Percentiles rank a stretch among this genome's conserved stretches.
These are phyloP conservation scores for Heliothis subflexa DNA, from an alignment of 1,140 invertebrate species.

Conservation along the genomic window DNA sequence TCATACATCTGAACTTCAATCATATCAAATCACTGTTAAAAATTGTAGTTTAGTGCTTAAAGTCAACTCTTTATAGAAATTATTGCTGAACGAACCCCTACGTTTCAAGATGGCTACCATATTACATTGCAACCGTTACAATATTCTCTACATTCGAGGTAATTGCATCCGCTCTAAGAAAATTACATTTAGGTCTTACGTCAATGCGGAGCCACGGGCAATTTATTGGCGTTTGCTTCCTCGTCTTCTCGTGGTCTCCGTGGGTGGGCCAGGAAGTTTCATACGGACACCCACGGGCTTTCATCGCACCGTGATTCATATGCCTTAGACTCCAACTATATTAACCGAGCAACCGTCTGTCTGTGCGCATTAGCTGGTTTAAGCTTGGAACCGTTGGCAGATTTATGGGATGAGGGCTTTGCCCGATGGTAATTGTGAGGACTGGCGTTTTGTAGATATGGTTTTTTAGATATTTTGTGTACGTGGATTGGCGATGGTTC, in stretches of 20 bases:
- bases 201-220: slow-evolving; percentile 22
- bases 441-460: not conserved
- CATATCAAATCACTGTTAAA: no score
- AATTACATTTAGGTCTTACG: slow-evolving; percentile 46
- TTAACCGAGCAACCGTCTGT: slow-evolving; percentile 59
- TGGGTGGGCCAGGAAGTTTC: slow-evolving; percentile 74
- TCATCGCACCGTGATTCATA: slow-evolving; percentile 76
- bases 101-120: slow-evolving; percentile 30
- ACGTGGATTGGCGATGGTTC: not conserved
- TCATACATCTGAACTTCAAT: no score
- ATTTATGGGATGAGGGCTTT: slow-evolving; percentile 52
- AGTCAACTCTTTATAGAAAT: no score
- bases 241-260: slow-evolving; percentile 51
- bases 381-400: slow-evolving; percentile 51
- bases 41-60: no score
- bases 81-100: slow-evolving; percentile 2
- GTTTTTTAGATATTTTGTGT: slow-evolving; percentile 11
- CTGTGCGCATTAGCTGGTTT: slow-evolving; percentile 55
- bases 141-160: slow-evolving; percentile 34
- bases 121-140: slow-evolving; percentile 25
- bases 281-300: slow-evolving; percentile 69
- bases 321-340: slow-evolving; percentile 52
- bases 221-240: slow-evolving; percentile 44
- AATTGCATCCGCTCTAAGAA: slow-evolving; percentile 36
- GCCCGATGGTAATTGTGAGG: slow-evolving; percentile 25